Evolutionary conservation across 92 coral and sea anemone genomes (phyloP).

Genomic region (Nematostella vectensis): DNA sequence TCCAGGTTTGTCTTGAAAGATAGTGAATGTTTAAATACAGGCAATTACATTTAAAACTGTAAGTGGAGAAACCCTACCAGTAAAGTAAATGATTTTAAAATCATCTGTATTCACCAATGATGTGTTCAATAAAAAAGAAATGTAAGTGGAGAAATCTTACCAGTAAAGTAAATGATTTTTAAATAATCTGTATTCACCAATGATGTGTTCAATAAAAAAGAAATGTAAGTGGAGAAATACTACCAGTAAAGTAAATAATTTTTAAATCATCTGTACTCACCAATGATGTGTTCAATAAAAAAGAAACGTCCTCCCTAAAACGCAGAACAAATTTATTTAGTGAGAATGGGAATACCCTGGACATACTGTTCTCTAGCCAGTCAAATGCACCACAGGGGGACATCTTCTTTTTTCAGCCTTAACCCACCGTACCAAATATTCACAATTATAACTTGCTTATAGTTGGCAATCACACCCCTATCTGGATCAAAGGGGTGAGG

Average conservation of each 20-base stretch:
- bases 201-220: background rate
- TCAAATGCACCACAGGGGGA: no score
- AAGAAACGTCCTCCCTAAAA: slow-evolving; percentile 20
- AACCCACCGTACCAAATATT: no score
- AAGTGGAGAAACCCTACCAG: background rate
- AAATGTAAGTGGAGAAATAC: background rate
- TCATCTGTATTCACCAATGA: background rate
- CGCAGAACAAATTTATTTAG: background rate
- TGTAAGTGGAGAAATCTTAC: background rate
- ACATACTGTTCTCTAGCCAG: no score
- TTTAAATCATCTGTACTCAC: background rate
- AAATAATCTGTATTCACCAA: background rate
- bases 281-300: slow-evolving; percentile 18
- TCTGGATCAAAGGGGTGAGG: no score
- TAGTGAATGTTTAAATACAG: background rate
- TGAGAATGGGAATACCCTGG: no score
- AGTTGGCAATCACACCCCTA: no score
- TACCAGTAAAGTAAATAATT: background rate
- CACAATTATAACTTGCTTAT: no score
- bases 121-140: background rate
- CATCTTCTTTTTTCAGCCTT: no score
- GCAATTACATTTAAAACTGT: background rate
- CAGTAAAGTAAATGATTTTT: background rate
- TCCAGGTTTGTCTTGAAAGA: slow-evolving; percentile 16
- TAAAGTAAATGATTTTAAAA: background rate